Evolutionary conservation across 1,140 invertebrate species (phyloP), one percentile per base, ranked within the genome.

Genomic region (Hylaeus anthracinus): DNA sequence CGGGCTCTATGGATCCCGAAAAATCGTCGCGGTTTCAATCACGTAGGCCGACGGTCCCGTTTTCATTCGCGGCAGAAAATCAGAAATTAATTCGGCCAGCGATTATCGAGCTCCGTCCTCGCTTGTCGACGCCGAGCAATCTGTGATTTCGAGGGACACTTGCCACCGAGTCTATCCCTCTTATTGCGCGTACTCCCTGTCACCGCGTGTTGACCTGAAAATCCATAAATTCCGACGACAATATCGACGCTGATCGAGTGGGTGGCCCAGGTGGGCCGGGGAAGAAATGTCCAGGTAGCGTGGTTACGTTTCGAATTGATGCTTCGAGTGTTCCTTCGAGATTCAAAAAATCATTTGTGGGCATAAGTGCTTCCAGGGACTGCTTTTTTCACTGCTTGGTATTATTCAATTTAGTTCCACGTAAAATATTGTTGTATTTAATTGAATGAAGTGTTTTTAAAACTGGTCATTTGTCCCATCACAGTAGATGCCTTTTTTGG

Each of bases 131-230:
- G 51, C n/a, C 56, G 37, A 63, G 56, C 76, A 51, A 78, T 53
- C 37, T 58, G 39, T 78, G 76, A 78, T 78, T 78, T 78, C 56
- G 67, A 61, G 58, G 10, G 76, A 72, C 41, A 79, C 39, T 6
- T 48, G 48, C 67, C 39, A 63, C 53, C 43, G 72, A 61, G 53
- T 73, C 74, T 72, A 86, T 80, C 77, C 45, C 79, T 63, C 78
- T 76, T 74, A 76, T 75, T 70, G 79, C 79, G 56, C 73, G 66
- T 81, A 83, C 83, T 86, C 86, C 70, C 84, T 77, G 85, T 86
- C 86, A 76, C 63, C 70, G 81, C 71, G 87, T 89, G 87, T 87
- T 87, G 88, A 89, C 81, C 87, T 79, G 83, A 87, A 88, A 89
- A 89, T 85, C 83, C 75, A 88, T 89, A 85, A 87, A 89, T 88